Evolutionary conservation across 2,888 invertebrate species (phyloP).

Genomic region (Melinopterus prodromus): DNA sequence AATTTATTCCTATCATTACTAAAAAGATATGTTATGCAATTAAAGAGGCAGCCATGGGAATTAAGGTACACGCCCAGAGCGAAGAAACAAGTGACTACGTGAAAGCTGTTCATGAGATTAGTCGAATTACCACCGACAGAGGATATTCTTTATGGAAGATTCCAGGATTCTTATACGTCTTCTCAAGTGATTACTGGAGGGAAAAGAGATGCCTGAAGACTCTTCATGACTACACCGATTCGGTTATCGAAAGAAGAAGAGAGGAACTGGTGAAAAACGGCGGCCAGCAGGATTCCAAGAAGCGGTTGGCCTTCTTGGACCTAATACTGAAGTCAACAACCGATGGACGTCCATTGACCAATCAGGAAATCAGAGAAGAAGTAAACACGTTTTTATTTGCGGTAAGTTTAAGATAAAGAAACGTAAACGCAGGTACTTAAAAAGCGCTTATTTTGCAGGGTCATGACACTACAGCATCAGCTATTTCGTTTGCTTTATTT

Average conservation of each 20-base stretch:
- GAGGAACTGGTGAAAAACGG: conserved; percentile 31
- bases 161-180: conserved; percentile 62
- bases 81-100: conserved; percentile 76
- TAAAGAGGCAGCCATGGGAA: conserved; percentile 86
- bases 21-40: conserved; percentile 45
- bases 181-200: conserved; percentile 66
- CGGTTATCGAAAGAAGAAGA: conserved; percentile 64
- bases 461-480: neutral
- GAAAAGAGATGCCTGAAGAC: conserved; percentile 62
- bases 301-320: neutral
- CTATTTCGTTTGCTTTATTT: neutral
- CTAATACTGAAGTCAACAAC: neutral
- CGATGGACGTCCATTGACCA: neutral
- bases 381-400: neutral
- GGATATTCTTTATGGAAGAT: conserved; percentile 60
- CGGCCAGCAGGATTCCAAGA: neutral
- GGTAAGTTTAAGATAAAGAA: neutral
- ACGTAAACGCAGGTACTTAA: too few relatives aligned
- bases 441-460: neutral
- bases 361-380: neutral
- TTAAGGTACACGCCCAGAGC: conserved; percentile 74
- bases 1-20: neutral
- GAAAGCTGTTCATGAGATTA: conserved; percentile 69
- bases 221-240: conserved; percentile 65
- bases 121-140: conserved; percentile 49